Conservation (phyloP, 2,888 invertebrate genomes). For the Cantharis rustica region DNA sequence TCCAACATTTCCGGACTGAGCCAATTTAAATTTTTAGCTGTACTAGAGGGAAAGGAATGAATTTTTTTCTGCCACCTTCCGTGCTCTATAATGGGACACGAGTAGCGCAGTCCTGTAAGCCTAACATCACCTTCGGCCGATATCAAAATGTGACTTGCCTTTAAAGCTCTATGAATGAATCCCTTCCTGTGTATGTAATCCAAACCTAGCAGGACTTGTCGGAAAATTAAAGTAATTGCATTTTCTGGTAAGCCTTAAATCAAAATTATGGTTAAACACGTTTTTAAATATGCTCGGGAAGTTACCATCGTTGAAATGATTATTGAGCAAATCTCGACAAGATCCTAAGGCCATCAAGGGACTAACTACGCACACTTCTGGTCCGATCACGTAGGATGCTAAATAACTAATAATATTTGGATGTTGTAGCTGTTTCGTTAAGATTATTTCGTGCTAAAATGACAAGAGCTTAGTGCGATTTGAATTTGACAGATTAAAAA, state of each 20-base stretch:
- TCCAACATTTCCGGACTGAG: conserved; percentile 89
- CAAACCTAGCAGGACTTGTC: conserved; percentile 78
- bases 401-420: conserved; percentile 76
- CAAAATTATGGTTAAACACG: background rate
- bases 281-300: background rate
- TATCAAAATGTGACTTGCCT: conserved; percentile 83
- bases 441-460: conserved; percentile 77
- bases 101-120: conserved; percentile 79
- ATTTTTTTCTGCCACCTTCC: conserved; percentile 72
- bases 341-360: conserved; percentile 87
- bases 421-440: conserved; percentile 78
- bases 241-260: conserved; percentile 76
- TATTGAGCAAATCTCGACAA: conserved; percentile 76
- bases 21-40: conserved; percentile 81
- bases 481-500: conserved; percentile 12
- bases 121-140: conserved; percentile 73
- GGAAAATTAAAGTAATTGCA: conserved; percentile 77
- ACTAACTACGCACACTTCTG: conserved; percentile 77
- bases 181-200: conserved; percentile 85
- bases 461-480: background rate
- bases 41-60: conserved; percentile 76
- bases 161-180: conserved; percentile 83
- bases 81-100: conserved; percentile 72
- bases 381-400: conserved; percentile 77
- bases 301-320: conserved; percentile 68